Evolutionary conservation across 2,797 vertebrate species (phyloP), one percentile per base, ranked within the genome.

Genomic region (Coregonus sp.): DNA sequence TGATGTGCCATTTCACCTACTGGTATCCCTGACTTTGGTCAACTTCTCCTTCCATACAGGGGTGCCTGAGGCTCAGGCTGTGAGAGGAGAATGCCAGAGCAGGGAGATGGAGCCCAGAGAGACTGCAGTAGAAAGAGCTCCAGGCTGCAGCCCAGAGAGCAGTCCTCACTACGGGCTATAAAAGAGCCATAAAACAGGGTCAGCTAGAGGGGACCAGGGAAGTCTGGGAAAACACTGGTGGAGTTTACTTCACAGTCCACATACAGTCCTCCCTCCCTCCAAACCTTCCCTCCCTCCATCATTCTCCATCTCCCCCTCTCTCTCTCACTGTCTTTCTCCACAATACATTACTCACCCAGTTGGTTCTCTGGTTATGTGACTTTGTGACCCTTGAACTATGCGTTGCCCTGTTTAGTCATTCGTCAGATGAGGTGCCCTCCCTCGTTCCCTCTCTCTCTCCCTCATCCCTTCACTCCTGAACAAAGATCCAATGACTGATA

Each of bases 151-250:
- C 3, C 50, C 35, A 54, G 35, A 35, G 71, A 72, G 40, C 40
- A 85, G 88, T 85, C 7, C 66, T 81, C 86, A 12, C 25, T 80
- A 69, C 72, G 54, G 84, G 87, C 82, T 70, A 66, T 92, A 93
- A 91, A 92, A 92, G 81, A 81, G 86, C 87, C 86, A 86, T 93
- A 92, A 92, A 93, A 82, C 54, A 33, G 87, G 92, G 91, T 93
- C 91, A 88, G 86, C 63, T 76, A 69, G 84, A 90, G 91, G 91
- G 84, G 85, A 93, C 86, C 33, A 0, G 35, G 81, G 79, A 76
- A 79, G 88, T 87, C 85, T 90, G 88, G 88, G 86, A 89, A 90
- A 88, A 86, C 82, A 87, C 82, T 80, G 16, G 16, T 33, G 31
- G 31, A 40, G 33, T 47, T 50, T 11, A 14, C 18, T 71, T 14